These are phyloP conservation scores for Elgaria multicarinata DNA, from an alignment of 2,113 vertebrate genomes.

Conservation along the genomic window DNA sequence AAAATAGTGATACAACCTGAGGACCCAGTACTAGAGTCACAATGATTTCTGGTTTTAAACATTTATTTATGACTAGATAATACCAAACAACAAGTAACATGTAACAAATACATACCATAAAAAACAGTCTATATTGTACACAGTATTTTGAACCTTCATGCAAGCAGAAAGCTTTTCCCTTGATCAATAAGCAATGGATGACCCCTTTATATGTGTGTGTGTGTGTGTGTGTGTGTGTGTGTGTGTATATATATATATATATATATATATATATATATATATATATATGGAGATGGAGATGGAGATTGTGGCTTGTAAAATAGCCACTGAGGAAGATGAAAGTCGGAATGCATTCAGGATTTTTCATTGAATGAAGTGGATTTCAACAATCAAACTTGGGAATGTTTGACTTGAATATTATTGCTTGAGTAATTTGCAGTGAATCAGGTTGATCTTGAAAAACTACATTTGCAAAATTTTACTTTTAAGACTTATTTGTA, in stretches of 20 bases:
- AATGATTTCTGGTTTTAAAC: neutral
- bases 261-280: no score
- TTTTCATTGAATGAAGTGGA: neutral
- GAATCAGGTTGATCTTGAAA: neutral
- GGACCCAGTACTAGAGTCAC: neutral
- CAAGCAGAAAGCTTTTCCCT: neutral
- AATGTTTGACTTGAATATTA: neutral
- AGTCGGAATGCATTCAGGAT: neutral
- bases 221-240: no score
- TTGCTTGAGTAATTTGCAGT: neutral
- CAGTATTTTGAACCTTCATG: neutral
- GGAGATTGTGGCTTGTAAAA: neutral
- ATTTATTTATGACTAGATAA: no score
- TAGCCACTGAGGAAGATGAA: neutral
- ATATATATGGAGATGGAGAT: neutral
- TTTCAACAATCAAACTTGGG: neutral
- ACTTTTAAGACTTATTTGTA: no score
- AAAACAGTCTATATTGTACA: no score
- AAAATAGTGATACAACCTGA: neutral
- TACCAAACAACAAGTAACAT: no score
- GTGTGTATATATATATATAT: no score
- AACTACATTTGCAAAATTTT: neutral
- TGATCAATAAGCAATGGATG: neutral
- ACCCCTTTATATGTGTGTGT: no score
- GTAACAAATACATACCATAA: neutral